Conservation (phyloP, 2,113 vertebrate genomes). For the Cephalophus harveyi region DNA sequence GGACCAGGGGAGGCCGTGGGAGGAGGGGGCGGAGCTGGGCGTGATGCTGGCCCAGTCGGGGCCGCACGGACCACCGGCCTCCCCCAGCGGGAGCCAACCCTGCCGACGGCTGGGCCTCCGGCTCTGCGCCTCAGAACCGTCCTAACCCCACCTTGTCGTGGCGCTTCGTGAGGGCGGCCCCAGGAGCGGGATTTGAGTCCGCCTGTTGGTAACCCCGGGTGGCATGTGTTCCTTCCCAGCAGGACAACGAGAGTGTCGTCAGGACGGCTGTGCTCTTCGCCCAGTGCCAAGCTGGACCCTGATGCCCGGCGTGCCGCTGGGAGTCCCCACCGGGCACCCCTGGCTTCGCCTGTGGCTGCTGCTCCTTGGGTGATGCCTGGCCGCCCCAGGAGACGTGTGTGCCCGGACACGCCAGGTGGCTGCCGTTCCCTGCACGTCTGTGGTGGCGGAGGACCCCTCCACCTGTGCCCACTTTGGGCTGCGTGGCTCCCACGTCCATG, state of each 20-base stretch:
- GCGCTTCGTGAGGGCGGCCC: not conserved
- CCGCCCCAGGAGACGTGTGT: not conserved
- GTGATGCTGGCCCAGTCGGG: not conserved
- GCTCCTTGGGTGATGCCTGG: not conserved
- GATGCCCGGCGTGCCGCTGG: fast-evolving
- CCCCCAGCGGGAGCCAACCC: no score
- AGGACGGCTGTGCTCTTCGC: not conserved
- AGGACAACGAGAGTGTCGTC: not conserved
- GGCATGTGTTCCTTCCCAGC: not conserved
- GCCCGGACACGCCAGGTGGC: fast-evolving
- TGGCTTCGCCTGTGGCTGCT: not conserved
- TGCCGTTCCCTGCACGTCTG: not conserved
- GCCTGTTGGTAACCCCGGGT: fast-evolving
- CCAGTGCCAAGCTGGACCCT: not conserved
- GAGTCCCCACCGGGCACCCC: not conserved
- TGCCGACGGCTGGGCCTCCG: no score
- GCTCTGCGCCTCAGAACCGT: not conserved
- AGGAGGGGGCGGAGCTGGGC: not conserved
- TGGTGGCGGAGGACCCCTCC: not conserved
- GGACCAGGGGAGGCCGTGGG: not conserved
- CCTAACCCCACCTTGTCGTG: no score
- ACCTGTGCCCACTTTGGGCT: not conserved
- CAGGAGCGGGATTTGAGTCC: not conserved
- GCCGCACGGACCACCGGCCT: fast-evolving
- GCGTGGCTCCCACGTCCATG: not conserved